Conservation (phyloP, 2,888 invertebrate species). For the Tiliacea aurago region DNA sequence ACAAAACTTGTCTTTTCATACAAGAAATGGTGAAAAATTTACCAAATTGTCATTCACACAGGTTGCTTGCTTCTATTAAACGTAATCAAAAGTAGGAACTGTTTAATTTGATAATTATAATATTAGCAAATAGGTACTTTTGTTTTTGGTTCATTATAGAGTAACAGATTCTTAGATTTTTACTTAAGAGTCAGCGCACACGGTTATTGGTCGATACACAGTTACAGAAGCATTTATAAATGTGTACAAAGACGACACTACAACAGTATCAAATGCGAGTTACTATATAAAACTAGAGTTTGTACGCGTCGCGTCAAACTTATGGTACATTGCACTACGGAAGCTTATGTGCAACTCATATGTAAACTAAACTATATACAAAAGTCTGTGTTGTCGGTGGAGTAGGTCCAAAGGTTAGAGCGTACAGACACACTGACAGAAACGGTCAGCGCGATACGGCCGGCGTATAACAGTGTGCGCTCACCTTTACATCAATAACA, state of each 20-base stretch:
- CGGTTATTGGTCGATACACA: slow-evolving; percentile 15
- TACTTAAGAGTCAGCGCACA: slow-evolving; percentile 40
- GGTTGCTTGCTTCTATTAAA: slow-evolving; percentile 3
- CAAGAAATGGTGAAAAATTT: slow-evolving; percentile 64
- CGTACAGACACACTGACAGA: slow-evolving; percentile 30
- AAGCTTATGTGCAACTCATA: slow-evolving; percentile 51
- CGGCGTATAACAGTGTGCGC: slow-evolving; percentile 46
- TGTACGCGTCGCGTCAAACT: slow-evolving; percentile 2
- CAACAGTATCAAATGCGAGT: slow-evolving; percentile 27
- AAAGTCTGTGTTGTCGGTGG: slow-evolving; percentile 27
- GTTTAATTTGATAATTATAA: slow-evolving; percentile 44
- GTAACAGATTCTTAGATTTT: slow-evolving; percentile 37
- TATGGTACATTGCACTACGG: slow-evolving; percentile 38
- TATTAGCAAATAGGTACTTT: slow-evolving; percentile 35
- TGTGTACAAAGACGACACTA: slow-evolving; percentile 25
- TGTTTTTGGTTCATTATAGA: slow-evolving; percentile 40
- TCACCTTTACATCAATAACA: slow-evolving; percentile 58
- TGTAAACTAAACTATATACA: slow-evolving; percentile 57
- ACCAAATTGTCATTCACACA: slow-evolving; percentile 65
- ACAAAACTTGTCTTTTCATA: slow-evolving; percentile 55
- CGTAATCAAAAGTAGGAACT: slow-evolving; percentile 57
- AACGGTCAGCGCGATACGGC: neutral
- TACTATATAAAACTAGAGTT: slow-evolving; percentile 33
- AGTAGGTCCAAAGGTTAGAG: slow-evolving; percentile 22
- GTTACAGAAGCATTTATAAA: slow-evolving; percentile 28